phyloP scores from a whole-genome alignment of 2,113 vertebrate species.

The Oncorhynchus nerka region DNA sequence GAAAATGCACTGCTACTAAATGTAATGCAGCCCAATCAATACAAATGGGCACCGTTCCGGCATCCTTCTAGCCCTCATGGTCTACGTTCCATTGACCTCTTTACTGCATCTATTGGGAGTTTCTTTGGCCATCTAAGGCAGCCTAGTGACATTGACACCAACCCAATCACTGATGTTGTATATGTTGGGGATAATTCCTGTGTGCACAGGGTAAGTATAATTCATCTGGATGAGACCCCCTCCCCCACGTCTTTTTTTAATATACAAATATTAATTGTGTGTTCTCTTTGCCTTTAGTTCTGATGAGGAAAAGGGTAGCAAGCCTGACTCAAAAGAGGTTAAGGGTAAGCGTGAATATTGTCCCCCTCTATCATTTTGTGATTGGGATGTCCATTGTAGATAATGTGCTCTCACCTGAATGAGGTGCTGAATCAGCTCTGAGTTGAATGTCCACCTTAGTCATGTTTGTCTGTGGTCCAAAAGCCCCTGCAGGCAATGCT shows the following conservation, averaged over 20 bases:
- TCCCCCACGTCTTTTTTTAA: not conserved
- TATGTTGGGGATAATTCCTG: slow-evolving; percentile 39
- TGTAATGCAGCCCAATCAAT: too few relatives aligned
- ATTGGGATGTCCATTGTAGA: not conserved
- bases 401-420: too few relatives aligned
- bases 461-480: not conserved
- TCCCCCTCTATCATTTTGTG: not conserved
- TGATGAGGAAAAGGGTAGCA: slow-evolving; percentile 81
- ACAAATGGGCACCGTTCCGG: too few relatives aligned
- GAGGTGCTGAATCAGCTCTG: too few relatives aligned
- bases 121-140: slow-evolving; percentile 41
- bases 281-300: slow-evolving; percentile 82
- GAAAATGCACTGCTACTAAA: too few relatives aligned
- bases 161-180: slow-evolving; percentile 43
- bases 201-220: slow-evolving; percentile 30
- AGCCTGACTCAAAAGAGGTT: slow-evolving; percentile 83
- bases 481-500: slow-evolving; percentile 40
- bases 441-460: not conserved
- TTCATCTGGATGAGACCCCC: not conserved
- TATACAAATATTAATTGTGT: slow-evolving; percentile 27
- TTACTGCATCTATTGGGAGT: slow-evolving; percentile 19
- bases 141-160: slow-evolving; percentile 29
- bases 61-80: too few relatives aligned
- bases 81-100: too few relatives aligned
- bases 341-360: slow-evolving; percentile 76